Evolutionary conservation across 2,888 invertebrate species (phyloP).

Genomic region (Drosophila macrothrix): DNA sequence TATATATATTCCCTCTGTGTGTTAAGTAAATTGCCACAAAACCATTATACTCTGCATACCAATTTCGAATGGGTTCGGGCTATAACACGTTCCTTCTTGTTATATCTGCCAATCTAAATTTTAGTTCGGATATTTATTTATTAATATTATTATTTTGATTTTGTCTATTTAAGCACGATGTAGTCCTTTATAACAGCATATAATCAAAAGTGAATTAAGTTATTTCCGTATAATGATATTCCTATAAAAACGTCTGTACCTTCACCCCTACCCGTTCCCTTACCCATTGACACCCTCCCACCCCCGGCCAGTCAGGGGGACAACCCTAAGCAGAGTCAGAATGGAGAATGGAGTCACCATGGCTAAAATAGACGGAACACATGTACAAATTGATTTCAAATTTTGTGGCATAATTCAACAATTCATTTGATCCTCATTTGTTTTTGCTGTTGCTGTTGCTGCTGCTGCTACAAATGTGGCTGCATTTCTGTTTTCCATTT

Average conservation of each 20-base stretch:
- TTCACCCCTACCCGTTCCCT: neutral
- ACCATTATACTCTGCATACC: too few species aligned
- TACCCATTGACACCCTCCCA: neutral
- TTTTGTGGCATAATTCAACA: conserved; percentile 80
- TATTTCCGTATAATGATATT: conserved; percentile 19
- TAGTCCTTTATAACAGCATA: neutral
- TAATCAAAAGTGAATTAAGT: conserved; percentile 24
- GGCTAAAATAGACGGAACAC: conserved; percentile 40
- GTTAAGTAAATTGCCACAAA: too few species aligned
- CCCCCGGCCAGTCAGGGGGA: neutral
- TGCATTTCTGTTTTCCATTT: conserved; percentile 14
- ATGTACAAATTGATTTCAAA: conserved; percentile 83
- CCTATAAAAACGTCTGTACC: neutral
- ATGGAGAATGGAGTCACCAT: neutral
- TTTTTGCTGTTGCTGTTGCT: conserved; percentile 28
- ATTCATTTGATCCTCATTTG: conserved; percentile 72
- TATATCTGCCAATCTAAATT: neutral
- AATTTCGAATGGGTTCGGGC: too few species aligned
- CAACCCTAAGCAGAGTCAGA: neutral
- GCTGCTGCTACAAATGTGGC: conserved; percentile 48
- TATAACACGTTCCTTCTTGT: too few species aligned
- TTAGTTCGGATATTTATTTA: neutral
- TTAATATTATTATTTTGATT: neutral
- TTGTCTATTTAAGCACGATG: neutral
- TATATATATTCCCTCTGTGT: neutral